Evolutionary conservation across 2,113 vertebrate genomes (phyloP), one percentile per base, ranked within the genome.

Genomic region (Climacteris rufus): DNA sequence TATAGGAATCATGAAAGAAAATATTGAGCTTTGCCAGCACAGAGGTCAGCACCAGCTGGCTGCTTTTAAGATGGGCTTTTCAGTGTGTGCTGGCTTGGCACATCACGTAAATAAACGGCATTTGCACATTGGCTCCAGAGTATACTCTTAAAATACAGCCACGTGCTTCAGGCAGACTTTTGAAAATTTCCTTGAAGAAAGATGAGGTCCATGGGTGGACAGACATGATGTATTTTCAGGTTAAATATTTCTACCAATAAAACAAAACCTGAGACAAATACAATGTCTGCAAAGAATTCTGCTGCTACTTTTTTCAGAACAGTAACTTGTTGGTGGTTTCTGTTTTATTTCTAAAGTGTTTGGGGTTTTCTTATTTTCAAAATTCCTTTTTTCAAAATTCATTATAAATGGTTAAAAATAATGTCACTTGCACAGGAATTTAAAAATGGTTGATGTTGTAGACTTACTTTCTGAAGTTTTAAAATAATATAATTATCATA

Each of bases 261-360:
- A 89, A 61, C 1, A 56, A 59, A 70, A 60, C 17, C 22, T 68
- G 15, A 80, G 22, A 39, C 7, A 53, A 72, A 56, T 12, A 60
- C 5, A 35, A 65, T 8, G 1, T 31, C 44, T 1, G 0, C 57
- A 37, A 53, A n/a, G 7, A 69, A 42, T n/a, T 71, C 39, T 66
- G 7, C 30, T 56, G 5, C 6, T 74, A 6, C 7, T 57, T 60
- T 84, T 87, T 76, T 52, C 11, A 57, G 53, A 89, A 24, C 2
- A 49, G 4, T 11, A 69, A 20, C 5, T 4, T 44, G 20, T 28
- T 10, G 0, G 7, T 79, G 20, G 16, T 35, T n/a, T 6, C 5
- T 52, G 11, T 39, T 3, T 3, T 37, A 54, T 52, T 66, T 74
- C 39, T 20, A 74, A 79, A 35, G 0, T 66, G 42, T 42, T 42